Evolutionary conservation across 2,113 vertebrate species (phyloP).

Genomic region (Misgurnus mizolepis): DNA sequence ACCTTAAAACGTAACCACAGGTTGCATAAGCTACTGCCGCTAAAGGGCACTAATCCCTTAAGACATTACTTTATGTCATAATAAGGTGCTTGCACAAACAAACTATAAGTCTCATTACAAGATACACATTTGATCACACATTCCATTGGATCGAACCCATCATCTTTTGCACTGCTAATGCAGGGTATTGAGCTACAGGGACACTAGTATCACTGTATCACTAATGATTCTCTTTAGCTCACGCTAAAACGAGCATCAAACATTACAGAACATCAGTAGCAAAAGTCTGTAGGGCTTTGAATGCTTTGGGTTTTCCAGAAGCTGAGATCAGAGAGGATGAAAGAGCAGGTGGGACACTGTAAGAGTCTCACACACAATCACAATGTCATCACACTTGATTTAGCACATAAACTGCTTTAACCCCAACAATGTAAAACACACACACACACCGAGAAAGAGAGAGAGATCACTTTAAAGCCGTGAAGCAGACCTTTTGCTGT

Average conservation of each 20-base stretch:
- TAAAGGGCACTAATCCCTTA: no score
- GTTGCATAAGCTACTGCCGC: no score
- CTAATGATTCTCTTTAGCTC: no score
- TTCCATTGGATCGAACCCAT: no score
- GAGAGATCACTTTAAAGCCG: background rate
- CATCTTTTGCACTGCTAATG: no score
- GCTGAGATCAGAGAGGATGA: background rate
- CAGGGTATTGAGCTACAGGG: no score
- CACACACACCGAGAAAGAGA: background rate
- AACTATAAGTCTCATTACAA: no score
- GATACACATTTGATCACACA: no score
- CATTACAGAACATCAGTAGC: background rate
- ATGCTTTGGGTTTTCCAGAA: background rate
- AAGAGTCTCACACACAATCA: background rate
- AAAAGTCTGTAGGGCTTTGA: background rate
- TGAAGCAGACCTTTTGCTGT: no score
- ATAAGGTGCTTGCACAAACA: no score
- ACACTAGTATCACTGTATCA: background rate
- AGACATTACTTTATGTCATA: no score
- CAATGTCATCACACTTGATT: background rate
- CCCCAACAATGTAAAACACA: background rate
- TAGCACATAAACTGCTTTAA: slow-evolving; percentile 6
- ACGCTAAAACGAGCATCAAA: background rate
- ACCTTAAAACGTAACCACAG: no score
- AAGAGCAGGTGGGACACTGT: background rate